Evolutionary conservation across 2,888 invertebrate genomes (phyloP).

Genomic region (Cancer borealis): DNA sequence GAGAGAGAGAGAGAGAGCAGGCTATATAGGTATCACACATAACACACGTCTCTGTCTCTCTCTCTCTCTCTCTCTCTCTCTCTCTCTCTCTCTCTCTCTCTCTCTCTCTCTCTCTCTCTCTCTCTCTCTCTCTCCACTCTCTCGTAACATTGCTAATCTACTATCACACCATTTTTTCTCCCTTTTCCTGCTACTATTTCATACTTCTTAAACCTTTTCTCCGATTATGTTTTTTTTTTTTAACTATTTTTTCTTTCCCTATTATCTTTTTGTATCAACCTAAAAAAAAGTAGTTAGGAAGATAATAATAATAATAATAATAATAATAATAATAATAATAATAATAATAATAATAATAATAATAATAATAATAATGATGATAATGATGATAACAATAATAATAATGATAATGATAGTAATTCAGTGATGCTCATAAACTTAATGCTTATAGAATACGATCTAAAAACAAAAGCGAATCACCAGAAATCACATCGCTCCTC

Average conservation of each 20-base stretch:
- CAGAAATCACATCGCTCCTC: too few species aligned
- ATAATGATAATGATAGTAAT: too few species aligned
- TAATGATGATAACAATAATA: too few species aligned
- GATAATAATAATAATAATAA: background rate
- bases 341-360: too few species aligned
- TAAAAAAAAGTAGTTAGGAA: background rate
- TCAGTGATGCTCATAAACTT: too few species aligned
- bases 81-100: slow-evolving; percentile 48
- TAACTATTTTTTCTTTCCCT: background rate
- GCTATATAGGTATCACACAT: background rate
- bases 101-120: slow-evolving; percentile 31
- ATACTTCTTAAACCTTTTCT: background rate
- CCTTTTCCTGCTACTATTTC: background rate
- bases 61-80: slow-evolving; percentile 49
- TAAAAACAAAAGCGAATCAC: too few species aligned
- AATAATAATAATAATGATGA: too few species aligned
- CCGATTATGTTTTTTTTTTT: background rate
- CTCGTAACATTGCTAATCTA: background rate
- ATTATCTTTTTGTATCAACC: background rate
- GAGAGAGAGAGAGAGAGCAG: slow-evolving; percentile 48
- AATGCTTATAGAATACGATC: too few species aligned
- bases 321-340: too few species aligned
- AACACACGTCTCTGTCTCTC: background rate
- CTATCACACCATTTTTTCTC: background rate
- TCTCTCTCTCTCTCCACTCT: background rate